Evolutionary conservation across 2,888 invertebrate species (phyloP), one percentile per base, ranked within the genome.

Genomic region (Lasioglossum figueresi): DNA sequence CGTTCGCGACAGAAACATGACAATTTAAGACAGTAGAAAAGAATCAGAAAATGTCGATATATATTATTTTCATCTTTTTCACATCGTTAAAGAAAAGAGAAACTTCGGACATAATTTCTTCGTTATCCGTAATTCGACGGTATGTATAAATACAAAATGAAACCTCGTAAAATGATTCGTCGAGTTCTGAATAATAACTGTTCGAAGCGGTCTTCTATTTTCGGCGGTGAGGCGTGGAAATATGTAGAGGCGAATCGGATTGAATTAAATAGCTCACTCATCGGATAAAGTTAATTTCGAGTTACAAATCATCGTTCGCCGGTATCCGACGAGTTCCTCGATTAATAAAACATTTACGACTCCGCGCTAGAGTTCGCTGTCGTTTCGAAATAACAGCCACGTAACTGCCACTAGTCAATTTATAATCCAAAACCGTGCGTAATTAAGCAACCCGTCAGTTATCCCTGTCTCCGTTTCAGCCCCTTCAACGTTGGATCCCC

Each of bases 361-460:
- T 45, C 71, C 45, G 8, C 2, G 27, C 72, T 48, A 34, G 48
- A 4, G 23, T 12, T 45, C 31, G 45, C 43, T 72, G 23, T 48
- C 48, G 48, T 48, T 72, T 48, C 72, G 16, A n/a, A 72, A 48
- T 72, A 72, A 72, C 72, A 72, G 31, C 8, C 48, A 10, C 48
- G 31, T 16, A 48, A 34, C 72, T 19, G 27, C 72, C 27, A 43
- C 72, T 19, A 72, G 48, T 72, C 19, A 48, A 72, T 72, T 45
- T 72, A 72, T 72, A 34, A 72, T 72, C 31, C 72, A 4, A 48
- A 48, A 72, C 31, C 72, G 31, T 72, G 19, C 34, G 45, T 43
- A 72, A 72, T 72, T 72, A 72, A 31, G 72, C 48, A 52, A 19
- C 48, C 72, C 45, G 45, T 34, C 72, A 48, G 45, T 72, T 72